A percentile compares a stretch with the other conserved stretches of the same genome.
Evolutionary conservation across 2,888 invertebrate genomes (phyloP).

Genomic region (Caenorhabditis virilis): DNA sequence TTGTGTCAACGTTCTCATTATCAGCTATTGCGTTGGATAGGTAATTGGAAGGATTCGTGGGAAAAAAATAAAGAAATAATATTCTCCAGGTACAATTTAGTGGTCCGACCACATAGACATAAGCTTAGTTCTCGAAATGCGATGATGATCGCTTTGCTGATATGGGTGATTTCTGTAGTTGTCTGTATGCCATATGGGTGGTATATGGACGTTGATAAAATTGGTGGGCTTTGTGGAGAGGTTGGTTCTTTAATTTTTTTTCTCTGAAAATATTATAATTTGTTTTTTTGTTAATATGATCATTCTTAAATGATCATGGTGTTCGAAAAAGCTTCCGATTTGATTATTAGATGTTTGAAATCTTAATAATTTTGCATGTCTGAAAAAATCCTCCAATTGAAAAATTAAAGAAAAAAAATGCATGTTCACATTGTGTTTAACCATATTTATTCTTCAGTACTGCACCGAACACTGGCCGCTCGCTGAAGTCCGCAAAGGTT

Average conservation of each 20-base stretch:
- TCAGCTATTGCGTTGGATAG: slow-evolving; percentile 96
- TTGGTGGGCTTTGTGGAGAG: slow-evolving; percentile 68
- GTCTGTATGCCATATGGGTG: slow-evolving; percentile 87
- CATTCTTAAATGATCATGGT: no score
- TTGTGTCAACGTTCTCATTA: slow-evolving; percentile 92
- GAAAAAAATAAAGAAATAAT: not conserved
- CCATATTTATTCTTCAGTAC: no score
- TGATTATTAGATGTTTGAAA: no score
- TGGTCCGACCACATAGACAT: slow-evolving; percentile 59
- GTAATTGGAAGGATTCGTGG: slow-evolving; percentile 70
- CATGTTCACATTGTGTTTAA: no score
- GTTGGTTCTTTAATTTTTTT: no score
- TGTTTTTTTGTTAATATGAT: no score
- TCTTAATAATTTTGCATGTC: no score
- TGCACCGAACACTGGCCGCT: slow-evolving; percentile 81
- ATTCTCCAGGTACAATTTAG: slow-evolving; percentile 70
- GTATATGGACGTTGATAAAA: slow-evolving; percentile 74
- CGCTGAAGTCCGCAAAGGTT: slow-evolving; percentile 79
- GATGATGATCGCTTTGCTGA: slow-evolving; percentile 69
- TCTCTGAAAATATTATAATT: no score
- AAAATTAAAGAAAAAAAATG: no score
- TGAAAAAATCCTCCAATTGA: no score
- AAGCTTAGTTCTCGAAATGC: slow-evolving; percentile 53
- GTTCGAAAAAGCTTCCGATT: no score
- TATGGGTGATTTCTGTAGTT: slow-evolving; percentile 76